These are phyloP conservation scores for Luscinia luscinia DNA, from an alignment of 2,797 vertebrate species.

Conservation along the genomic window DNA sequence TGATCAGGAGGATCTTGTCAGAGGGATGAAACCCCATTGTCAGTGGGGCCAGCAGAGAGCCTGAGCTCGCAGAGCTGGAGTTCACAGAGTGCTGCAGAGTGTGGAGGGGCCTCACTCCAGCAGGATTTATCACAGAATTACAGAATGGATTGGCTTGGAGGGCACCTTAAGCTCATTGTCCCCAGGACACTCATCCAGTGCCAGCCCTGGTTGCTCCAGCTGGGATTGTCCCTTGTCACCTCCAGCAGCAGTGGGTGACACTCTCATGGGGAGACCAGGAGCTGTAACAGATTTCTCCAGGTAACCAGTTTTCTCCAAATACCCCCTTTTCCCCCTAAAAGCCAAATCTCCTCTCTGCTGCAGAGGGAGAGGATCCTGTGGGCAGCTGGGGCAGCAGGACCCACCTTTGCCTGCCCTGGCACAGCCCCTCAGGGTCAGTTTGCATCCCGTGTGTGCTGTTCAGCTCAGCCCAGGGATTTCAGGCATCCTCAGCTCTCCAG, in stretches of 20 bases:
- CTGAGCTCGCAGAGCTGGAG: too few species aligned
- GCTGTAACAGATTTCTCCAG: background rate
- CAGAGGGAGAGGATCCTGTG: background rate
- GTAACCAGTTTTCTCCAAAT: background rate
- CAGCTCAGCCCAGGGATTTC: background rate
- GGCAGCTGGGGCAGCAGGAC: background rate
- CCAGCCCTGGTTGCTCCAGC: background rate
- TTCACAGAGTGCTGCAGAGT: background rate
- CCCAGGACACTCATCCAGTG: background rate
- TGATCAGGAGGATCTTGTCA: background rate
- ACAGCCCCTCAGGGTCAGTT: accelerated
- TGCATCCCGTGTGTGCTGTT: background rate
- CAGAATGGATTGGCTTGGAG: background rate
- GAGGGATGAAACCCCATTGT: background rate
- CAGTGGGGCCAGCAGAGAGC: background rate
- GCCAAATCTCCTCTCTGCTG: background rate
- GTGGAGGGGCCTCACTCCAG: background rate
- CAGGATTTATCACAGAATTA: background rate
- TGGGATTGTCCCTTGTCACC: background rate
- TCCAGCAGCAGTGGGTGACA: background rate
- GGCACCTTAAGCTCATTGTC: background rate
- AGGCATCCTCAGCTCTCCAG: accelerated
- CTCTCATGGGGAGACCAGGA: background rate
- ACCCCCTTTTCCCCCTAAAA: background rate
- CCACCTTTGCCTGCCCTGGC: background rate